These are phyloP conservation scores for Microchirus variegatus DNA, from an alignment of 2,797 vertebrate species.

Conservation along the genomic window DNA sequence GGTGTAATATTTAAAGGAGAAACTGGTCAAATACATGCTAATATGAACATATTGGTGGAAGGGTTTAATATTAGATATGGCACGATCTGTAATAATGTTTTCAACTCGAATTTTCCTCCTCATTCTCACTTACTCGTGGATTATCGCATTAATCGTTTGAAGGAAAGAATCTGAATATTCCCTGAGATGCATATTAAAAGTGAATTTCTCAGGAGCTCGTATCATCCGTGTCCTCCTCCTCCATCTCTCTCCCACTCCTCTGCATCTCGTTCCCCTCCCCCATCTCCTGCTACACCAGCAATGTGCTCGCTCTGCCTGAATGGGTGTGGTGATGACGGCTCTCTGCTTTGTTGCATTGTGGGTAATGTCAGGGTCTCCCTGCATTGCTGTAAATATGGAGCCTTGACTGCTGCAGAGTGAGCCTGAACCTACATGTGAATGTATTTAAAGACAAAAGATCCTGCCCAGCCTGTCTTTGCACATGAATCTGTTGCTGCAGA, in stretches of 20 bases:
- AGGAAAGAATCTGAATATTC: constrained; percentile 20
- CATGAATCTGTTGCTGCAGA: constrained; percentile 20
- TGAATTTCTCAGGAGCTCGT: constrained; percentile 45
- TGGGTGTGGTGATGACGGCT: constrained; percentile 81
- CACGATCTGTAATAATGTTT: constrained; percentile 9
- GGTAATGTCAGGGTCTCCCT: constrained; percentile 77
- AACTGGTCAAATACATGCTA: not conserved
- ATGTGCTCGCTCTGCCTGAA: constrained; percentile 61
- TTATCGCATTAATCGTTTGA: constrained; percentile 18
- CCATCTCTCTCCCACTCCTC: constrained; percentile 50
- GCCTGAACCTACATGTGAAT: not conserved
- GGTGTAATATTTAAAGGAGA: not conserved
- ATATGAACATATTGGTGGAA: constrained; percentile 3
- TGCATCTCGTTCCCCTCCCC: constrained; percentile 72
- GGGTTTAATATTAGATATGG: constrained; percentile 13
- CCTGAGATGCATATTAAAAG: constrained; percentile 41
- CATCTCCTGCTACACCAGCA: constrained; percentile 66
- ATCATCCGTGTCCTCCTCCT: constrained; percentile 60
- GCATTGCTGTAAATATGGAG: constrained; percentile 74
- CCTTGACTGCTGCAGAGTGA: constrained; percentile 38
- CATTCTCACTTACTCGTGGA: not conserved
- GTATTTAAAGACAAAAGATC: constrained; percentile 3
- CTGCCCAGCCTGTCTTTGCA: constrained; percentile 1
- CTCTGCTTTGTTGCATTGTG: constrained; percentile 75
- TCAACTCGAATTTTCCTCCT: constrained; percentile 26